A percentile compares a stretch with the other conserved stretches of the same genome.
phyloP scores from a whole-genome alignment of 2,888 invertebrate genomes.

The Leptopilina drosophilae region DNA sequence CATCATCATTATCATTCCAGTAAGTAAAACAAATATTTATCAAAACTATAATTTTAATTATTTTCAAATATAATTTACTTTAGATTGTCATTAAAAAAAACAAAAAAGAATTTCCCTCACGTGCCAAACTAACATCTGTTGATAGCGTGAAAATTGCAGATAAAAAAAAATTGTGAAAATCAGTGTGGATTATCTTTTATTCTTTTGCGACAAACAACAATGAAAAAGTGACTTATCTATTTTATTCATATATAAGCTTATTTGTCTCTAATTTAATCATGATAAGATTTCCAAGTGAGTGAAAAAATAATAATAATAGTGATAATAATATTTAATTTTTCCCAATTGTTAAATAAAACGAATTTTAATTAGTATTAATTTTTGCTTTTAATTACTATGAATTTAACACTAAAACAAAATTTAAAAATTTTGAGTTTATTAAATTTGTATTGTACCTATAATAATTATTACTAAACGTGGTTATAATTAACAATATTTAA shows the following conservation, averaged over 20 bases:
- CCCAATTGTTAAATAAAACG: no score
- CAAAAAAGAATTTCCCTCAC: neutral
- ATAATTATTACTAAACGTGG: no score
- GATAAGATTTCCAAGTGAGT: neutral
- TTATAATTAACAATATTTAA: no score
- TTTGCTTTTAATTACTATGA: no score
- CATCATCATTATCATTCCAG: constrained; percentile 43
- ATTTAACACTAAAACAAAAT: no score
- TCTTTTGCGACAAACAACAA: neutral
- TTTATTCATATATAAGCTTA: neutral
- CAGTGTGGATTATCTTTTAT: neutral
- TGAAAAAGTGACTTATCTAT: constrained; percentile 4
- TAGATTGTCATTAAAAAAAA: neutral
- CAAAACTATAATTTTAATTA: neutral
- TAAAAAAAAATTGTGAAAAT: constrained; percentile 2
- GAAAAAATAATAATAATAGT: neutral
- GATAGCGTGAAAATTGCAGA: neutral
- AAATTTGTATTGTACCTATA: no score
- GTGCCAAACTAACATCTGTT: neutral
- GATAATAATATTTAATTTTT: neutral
- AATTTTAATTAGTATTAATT: neutral
- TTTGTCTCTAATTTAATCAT: constrained; percentile 1
- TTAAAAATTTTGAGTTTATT: no score
- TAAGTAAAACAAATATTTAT: constrained; percentile 56
- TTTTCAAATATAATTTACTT: neutral